Conservation (phyloP, 2,888 invertebrate genomes). For the Diploptera punctata region DNA sequence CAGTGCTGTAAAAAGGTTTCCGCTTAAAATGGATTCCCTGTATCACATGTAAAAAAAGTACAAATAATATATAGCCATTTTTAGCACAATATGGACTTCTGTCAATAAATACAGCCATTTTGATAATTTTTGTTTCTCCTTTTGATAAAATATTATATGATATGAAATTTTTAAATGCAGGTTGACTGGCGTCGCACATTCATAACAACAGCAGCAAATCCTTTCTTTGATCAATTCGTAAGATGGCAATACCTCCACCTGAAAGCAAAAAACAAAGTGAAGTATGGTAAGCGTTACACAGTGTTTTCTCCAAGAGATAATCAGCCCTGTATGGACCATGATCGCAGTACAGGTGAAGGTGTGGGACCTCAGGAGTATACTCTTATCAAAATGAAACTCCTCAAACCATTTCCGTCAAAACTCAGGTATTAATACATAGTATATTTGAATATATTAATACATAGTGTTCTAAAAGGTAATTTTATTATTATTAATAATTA, state of each 20-base stretch:
- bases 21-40: no score
- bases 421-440: constrained; percentile 64
- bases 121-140: no score
- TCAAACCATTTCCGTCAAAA: constrained; percentile 73
- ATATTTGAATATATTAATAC: background rate
- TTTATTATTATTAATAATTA: no score
- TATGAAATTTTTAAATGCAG: constrained; percentile 60
- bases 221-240: constrained; percentile 97
- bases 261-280: constrained; percentile 85
- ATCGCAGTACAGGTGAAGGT: constrained; percentile 94
- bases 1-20: no score
- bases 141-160: no score
- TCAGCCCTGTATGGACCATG: constrained; percentile 99
- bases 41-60: no score
- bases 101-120: no score
- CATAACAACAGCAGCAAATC: constrained; percentile 97
- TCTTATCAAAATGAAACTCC: constrained; percentile 88
- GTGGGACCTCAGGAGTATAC: constrained; percentile 99
- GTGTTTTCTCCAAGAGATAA: constrained; percentile 96
- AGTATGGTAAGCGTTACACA: constrained; percentile 97
- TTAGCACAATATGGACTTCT: no score
- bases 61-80: no score
- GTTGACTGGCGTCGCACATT: constrained; percentile 98
- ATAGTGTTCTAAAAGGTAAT: background rate
- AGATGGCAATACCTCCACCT: constrained; percentile 94